Base-by-base conservation (phyloP, 2,797 vertebrate genomes). In the Micrastur ruficollis region DNA sequence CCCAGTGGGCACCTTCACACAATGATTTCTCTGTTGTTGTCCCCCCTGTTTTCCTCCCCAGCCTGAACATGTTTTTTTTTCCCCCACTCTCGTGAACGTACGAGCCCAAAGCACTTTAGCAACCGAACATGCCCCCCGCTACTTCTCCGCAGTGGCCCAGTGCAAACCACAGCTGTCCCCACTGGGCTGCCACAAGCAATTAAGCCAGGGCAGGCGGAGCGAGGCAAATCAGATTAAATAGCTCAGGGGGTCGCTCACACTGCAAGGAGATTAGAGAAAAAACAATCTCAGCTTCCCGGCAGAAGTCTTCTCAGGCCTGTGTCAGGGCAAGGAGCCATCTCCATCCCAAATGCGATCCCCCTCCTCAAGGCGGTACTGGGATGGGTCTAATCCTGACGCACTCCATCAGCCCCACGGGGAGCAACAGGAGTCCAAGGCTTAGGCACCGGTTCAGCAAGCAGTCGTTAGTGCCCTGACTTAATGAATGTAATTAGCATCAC, bases 191-290 rank as follows among this genome's bases (percentile, higher is more conserved):
- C 97, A 97, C 94, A 95, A 97, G 81, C 95, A 96, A 97, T 97
- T 97, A 97, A 72, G 1, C 7, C 78, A n/a, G 83, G 86, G 86
- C 93, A 95, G 94, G 93, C 88, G 4, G 93, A 97, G 93, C 90
- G 67, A 95, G 44, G 94, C 67, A 95, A 97, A 96, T 97, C 95
- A 94, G 94, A 95, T 97, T 97, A 97, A 97, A 97, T 93, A 94
- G 95, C 93, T 96, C 96, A 87, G 78, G 93, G 95, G 94, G 90
- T 94, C 38, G 38, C 93, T 90, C 23, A 4, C 59, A 36, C 90
- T 34, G 85, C 82, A 12, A 90, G 66, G 66, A 78, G 89, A 86
- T 90, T 95, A 81, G 56, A 19, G 29, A 88, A 81, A 80, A 82
- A 88, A 32, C 21, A 92, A 65, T 26, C 40, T 27, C 72, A 40